Conservation (phyloP, 2,797 vertebrate species). For the Typhlichthys eigenmanni region DNA sequence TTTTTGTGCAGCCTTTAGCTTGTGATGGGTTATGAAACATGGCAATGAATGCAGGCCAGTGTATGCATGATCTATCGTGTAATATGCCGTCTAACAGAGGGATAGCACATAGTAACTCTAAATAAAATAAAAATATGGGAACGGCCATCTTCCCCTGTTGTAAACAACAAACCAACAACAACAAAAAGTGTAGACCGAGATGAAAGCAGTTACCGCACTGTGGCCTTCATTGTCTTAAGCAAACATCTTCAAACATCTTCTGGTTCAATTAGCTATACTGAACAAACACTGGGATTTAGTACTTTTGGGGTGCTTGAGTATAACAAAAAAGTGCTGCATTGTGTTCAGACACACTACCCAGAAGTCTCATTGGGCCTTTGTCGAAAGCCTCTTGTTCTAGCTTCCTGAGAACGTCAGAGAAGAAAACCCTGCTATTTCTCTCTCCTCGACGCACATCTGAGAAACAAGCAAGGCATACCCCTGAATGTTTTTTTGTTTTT, state of each 20-base stretch:
- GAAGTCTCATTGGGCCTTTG: conserved; percentile 21
- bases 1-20: conserved; percentile 53
- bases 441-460: too few relatives aligned
- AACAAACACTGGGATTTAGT: conserved; percentile 29
- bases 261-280: conserved; percentile 38
- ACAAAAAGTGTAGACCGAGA: conserved; percentile 8
- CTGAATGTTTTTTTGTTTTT: background rate
- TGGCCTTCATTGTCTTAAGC: conserved; percentile 72
- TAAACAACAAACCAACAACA: conserved; percentile 54
- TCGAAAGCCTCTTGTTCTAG: conserved; percentile 38
- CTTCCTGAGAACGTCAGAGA: conserved; percentile 58
- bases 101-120: conserved; percentile 39
- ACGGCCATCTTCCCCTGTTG: conserved; percentile 33
- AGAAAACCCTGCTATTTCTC: too few relatives aligned
- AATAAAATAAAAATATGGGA: conserved; percentile 10
- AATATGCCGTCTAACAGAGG: conserved; percentile 23
- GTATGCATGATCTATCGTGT: background rate
- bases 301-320: conserved; percentile 24
- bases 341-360: conserved; percentile 44
- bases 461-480: background rate
- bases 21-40: conserved; percentile 17
- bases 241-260: conserved; percentile 45
- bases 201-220: conserved; percentile 36
- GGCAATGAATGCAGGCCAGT: conserved; percentile 22
- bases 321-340: conserved; percentile 67